Evolutionary conservation across 1,140 invertebrate genomes (phyloP), one percentile per base, ranked within the genome.

Genomic region (Reticulitermes speratus): DNA sequence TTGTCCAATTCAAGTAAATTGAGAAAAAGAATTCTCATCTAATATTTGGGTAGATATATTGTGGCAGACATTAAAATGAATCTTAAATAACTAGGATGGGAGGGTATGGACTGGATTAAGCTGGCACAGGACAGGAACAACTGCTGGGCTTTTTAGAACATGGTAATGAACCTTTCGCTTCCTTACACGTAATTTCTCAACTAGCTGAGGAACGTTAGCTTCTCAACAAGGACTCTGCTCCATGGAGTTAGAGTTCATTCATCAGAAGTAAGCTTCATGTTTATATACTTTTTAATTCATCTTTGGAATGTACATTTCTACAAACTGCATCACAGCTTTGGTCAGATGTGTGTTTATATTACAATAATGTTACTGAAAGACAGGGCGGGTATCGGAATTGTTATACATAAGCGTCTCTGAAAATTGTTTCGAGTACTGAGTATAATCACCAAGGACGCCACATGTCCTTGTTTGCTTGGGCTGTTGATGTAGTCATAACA

Each of bases 391-490:
- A 9, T 75, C n/a, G 25, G 65, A 75, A 30, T 75, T 75, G 25
- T 8, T 5, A 12, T 3, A 30, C 3, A n/a, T n/a, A 14, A 69
- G 65, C 23, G 25, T 11, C 65, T 75, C 7, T 30, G 1, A 65
- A 82, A 44, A 8, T 38, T 2, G 44, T 9, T 32, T 82, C 82
- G 44, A 32, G 25, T 83, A 8, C 82, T 55, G 14, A 55, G 5
- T 5, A 21, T 55, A 19, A 32, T 86, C 83, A 87, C 87, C 87
- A 87, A 21, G 87, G 87, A 30, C 87, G 85, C 87, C 87, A 87
- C 87, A 87, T 87, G 65, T 87, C 87, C 30, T 82, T 87, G 52
- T 52, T 85, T 16, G 44, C 21, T 82, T 86, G 75, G 1, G 69
- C 30, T 30, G 48, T 21, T 23, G 84, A 81, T 48, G 38, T 75